Evolutionary conservation across 2,113 vertebrate genomes (phyloP).

Genomic region (Bujurquina vittata): DNA sequence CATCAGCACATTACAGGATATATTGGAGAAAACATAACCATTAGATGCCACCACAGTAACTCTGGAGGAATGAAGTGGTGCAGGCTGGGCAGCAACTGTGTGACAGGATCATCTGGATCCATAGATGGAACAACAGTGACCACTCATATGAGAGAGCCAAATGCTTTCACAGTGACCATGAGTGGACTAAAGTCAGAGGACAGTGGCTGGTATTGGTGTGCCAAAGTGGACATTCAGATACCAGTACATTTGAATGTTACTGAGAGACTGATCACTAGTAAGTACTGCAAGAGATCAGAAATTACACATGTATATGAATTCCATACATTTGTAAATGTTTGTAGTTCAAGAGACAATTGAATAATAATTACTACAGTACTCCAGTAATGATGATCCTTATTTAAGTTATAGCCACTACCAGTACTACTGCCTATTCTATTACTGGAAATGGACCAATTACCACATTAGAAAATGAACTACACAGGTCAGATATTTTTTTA

Average conservation of each 20-base stretch:
- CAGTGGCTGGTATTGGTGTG: too few species aligned
- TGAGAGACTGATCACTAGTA: background rate
- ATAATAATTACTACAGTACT: too few species aligned
- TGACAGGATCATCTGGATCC: background rate
- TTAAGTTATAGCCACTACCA: background rate
- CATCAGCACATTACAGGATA: too few species aligned
- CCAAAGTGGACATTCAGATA: slow-evolving; percentile 57
- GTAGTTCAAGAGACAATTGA: too few species aligned
- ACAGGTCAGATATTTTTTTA: background rate
- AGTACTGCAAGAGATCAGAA: background rate
- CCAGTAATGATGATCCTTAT: too few species aligned
- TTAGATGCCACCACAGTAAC: too few species aligned
- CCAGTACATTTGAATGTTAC: slow-evolving; percentile 42
- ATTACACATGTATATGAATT: background rate
- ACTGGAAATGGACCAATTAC: background rate
- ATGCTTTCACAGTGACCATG: slow-evolving; percentile 47
- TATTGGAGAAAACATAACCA: too few species aligned
- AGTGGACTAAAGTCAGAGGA: background rate
- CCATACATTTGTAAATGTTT: background rate
- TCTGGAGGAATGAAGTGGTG: too few species aligned
- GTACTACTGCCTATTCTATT: accelerated
- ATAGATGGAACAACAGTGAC: slow-evolving; percentile 30
- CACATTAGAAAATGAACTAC: too few species aligned
- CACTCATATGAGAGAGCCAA: too few species aligned
- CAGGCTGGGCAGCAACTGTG: too few species aligned